Conservation (phyloP, 2,797 vertebrate genomes). For the Argentina silus region DNA sequence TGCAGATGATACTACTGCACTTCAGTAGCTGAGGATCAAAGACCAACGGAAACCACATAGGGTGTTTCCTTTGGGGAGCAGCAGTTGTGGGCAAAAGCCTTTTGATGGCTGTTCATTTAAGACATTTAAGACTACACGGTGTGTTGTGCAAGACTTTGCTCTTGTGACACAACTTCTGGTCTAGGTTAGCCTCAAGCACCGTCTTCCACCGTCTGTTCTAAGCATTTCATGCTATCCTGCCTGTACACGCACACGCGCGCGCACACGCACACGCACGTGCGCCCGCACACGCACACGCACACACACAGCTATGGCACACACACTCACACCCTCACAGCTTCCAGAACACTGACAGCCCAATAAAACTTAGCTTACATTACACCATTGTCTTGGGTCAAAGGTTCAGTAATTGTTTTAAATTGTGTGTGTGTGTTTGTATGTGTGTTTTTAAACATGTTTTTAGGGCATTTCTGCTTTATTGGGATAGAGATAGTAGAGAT, state of each 20-base stretch:
- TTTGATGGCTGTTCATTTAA: slow-evolving; percentile 34
- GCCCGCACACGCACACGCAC: neutral
- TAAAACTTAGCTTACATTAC: neutral
- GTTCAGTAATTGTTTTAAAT: neutral
- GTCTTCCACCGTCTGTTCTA: neutral
- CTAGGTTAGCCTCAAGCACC: neutral
- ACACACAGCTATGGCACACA: neutral
- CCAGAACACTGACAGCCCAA: neutral
- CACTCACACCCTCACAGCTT: neutral
- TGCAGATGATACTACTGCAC: slow-evolving; percentile 45
- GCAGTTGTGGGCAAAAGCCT: slow-evolving; percentile 16
- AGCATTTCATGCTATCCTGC: neutral
- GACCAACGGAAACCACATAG: slow-evolving; percentile 35
- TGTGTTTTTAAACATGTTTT: too few relatives aligned
- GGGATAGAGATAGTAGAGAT: too few relatives aligned
- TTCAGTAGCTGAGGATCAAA: slow-evolving; percentile 44
- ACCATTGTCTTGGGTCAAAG: neutral
- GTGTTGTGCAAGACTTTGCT: slow-evolving; percentile 12
- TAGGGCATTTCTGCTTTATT: too few relatives aligned
- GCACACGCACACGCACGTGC: too few relatives aligned
- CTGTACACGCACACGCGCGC: too few relatives aligned
- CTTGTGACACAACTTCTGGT: neutral
- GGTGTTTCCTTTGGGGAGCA: slow-evolving; percentile 39
- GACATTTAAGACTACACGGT: slow-evolving; percentile 1
- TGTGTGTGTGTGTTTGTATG: neutral